These are phyloP conservation scores for Melanerpes aurifrons DNA, from an alignment of 2,113 vertebrate species.

Conservation along the genomic window DNA sequence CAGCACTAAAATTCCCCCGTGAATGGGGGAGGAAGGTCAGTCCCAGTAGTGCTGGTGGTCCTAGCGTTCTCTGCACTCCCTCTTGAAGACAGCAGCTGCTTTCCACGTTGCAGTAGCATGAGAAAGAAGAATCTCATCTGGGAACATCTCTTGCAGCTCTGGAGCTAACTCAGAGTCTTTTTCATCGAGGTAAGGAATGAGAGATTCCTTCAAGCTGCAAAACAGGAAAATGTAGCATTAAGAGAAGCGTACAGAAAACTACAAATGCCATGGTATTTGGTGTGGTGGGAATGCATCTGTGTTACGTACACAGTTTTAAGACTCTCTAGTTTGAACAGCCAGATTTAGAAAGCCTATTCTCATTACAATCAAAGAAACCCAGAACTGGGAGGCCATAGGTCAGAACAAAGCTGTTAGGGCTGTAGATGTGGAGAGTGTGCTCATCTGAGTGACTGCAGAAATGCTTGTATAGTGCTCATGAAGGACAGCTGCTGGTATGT, in stretches of 20 bases:
- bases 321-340: fast-evolving
- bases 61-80: slow-evolving; percentile 40
- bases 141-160: slow-evolving; percentile 82
- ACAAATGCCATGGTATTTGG: fast-evolving
- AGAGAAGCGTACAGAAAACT: fast-evolving
- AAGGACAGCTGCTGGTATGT: neutral
- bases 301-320: fast-evolving
- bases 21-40: fast-evolving
- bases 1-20: fast-evolving
- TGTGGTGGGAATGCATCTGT: neutral
- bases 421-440: neutral
- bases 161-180: slow-evolving; percentile 76
- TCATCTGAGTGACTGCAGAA: neutral
- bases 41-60: fast-evolving
- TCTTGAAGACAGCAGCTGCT: slow-evolving; percentile 77
- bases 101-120: slow-evolving; percentile 84
- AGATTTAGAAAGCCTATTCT: neutral
- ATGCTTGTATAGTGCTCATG: neutral
- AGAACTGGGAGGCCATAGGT: neutral
- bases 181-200: slow-evolving; percentile 80
- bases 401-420: neutral
- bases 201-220: slow-evolving; percentile 84
- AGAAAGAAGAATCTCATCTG: slow-evolving; percentile 78
- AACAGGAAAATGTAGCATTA: neutral
- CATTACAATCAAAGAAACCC: neutral